A percentile compares a stretch with the other conserved stretches of the same genome.
These are phyloP conservation scores for Herpetotheres cachinnans DNA, from an alignment of 2,113 vertebrate species.

Conservation along the genomic window DNA sequence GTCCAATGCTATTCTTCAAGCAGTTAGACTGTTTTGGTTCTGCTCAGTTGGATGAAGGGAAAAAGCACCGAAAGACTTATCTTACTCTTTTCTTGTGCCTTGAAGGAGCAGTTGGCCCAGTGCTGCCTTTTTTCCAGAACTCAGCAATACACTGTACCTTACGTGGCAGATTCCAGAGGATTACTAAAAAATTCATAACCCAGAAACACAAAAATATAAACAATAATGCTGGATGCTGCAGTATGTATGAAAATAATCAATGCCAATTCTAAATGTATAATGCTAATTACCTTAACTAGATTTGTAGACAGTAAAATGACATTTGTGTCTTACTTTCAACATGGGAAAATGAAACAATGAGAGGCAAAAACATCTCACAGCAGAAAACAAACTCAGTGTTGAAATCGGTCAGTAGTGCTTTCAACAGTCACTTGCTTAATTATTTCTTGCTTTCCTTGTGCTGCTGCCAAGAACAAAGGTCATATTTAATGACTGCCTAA, in stretches of 20 bases:
- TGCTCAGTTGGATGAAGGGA: not conserved
- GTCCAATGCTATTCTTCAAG: not conserved
- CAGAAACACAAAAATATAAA: constrained; percentile 60
- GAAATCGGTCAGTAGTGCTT: constrained; percentile 19
- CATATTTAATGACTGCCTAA: constrained; percentile 35
- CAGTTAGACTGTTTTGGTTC: not conserved
- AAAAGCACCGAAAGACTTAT: not conserved
- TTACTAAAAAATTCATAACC: constrained; percentile 36
- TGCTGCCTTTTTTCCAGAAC: not conserved
- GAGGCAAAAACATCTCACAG: constrained; percentile 20
- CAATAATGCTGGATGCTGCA: not conserved
- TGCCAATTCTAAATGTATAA: constrained; percentile 41
- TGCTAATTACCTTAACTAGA: constrained; percentile 40
- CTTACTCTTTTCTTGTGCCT: not conserved
- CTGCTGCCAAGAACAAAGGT: constrained; percentile 55
- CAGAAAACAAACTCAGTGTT: constrained; percentile 24
- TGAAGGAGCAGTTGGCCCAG: not conserved
- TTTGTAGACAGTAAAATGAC: not conserved
- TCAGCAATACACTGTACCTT: constrained; percentile 5
- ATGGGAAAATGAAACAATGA: not conserved
- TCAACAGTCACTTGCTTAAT: constrained; percentile 32
- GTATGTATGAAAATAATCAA: constrained; percentile 22
- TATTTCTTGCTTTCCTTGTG: constrained; percentile 48
- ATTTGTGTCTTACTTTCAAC: constrained; percentile 21
- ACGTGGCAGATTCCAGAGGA: constrained; percentile 47